These are phyloP conservation scores for Acleris literana DNA, from an alignment of 2,888 invertebrate genomes.

Conservation along the genomic window DNA sequence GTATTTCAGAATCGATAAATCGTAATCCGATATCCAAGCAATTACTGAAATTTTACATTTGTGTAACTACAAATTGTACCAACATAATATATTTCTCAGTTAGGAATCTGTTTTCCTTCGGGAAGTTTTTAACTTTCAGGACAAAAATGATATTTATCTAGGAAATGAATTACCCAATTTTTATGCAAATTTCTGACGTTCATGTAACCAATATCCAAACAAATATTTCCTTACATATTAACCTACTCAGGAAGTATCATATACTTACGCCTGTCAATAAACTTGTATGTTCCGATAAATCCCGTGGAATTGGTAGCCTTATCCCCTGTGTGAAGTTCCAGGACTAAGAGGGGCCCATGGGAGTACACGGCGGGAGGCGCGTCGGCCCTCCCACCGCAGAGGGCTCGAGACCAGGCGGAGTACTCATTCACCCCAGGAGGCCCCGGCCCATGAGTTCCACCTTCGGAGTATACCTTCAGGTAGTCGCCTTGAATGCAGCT, in stretches of 20 bases:
- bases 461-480: conserved; percentile 90
- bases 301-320: conserved; percentile 84
- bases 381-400: conserved; percentile 88
- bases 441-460: conserved; percentile 86
- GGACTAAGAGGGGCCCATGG: conserved; percentile 87
- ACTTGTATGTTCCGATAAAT: conserved; percentile 89
- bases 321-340: conserved; percentile 87
- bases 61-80: too few relatives aligned
- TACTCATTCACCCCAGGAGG: conserved; percentile 90
- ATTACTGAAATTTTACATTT: too few relatives aligned
- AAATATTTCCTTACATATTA: too few relatives aligned
- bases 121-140: too few relatives aligned
- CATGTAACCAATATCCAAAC: too few relatives aligned
- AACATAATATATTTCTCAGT: too few relatives aligned
- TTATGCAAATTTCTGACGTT: too few relatives aligned
- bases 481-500: conserved; percentile 90
- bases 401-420: conserved; percentile 88
- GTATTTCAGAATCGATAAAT: too few relatives aligned
- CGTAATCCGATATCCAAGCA: too few relatives aligned
- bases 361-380: conserved; percentile 89
- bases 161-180: too few relatives aligned
- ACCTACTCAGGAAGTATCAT: not conserved
- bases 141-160: too few relatives aligned
- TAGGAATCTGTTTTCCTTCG: too few relatives aligned
- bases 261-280: conserved; percentile 90